Conservation (phyloP, 2,888 invertebrate genomes). For the Bhutanitis thaidina region DNA sequence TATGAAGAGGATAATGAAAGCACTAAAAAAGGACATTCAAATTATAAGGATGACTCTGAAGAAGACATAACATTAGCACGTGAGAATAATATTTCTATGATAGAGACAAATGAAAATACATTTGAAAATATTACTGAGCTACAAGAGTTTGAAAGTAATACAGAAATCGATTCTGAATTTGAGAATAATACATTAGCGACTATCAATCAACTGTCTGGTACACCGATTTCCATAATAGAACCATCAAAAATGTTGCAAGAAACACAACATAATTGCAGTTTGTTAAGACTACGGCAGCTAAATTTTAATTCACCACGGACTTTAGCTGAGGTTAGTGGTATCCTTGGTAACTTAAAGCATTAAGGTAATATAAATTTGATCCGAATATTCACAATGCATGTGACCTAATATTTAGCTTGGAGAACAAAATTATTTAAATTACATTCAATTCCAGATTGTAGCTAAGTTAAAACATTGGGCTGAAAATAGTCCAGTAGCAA, state of each 20-base stretch:
- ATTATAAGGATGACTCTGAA: slow-evolving; percentile 19
- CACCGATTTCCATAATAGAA: neutral
- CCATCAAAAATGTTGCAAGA: neutral
- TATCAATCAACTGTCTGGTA: neutral
- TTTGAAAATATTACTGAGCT: slow-evolving; percentile 3
- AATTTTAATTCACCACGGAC: slow-evolving; percentile 57
- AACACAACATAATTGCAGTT: slow-evolving; percentile 39
- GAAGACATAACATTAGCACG: slow-evolving; percentile 5
- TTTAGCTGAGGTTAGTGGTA: slow-evolving; percentile 51
- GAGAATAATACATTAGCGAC: slow-evolving; percentile 28
- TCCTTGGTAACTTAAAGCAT: too few species aligned
- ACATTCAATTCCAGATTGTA: slow-evolving; percentile 42
- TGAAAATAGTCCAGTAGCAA: slow-evolving; percentile 59
- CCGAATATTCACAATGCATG: too few species aligned
- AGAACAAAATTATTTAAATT: too few species aligned
- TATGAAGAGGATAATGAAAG: slow-evolving; percentile 44
- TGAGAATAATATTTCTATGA: slow-evolving; percentile 11
- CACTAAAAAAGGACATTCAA: slow-evolving; percentile 10
- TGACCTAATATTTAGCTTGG: too few species aligned
- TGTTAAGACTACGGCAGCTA: slow-evolving; percentile 48
- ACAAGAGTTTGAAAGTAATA: slow-evolving; percentile 23
- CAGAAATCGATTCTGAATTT: slow-evolving; percentile 24
- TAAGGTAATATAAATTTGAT: too few species aligned
- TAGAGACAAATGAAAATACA: slow-evolving; percentile 12
- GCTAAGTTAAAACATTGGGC: slow-evolving; percentile 60